Evolutionary conservation across 2,888 invertebrate species (phyloP).

Genomic region (Archaeoteleia sp.): DNA sequence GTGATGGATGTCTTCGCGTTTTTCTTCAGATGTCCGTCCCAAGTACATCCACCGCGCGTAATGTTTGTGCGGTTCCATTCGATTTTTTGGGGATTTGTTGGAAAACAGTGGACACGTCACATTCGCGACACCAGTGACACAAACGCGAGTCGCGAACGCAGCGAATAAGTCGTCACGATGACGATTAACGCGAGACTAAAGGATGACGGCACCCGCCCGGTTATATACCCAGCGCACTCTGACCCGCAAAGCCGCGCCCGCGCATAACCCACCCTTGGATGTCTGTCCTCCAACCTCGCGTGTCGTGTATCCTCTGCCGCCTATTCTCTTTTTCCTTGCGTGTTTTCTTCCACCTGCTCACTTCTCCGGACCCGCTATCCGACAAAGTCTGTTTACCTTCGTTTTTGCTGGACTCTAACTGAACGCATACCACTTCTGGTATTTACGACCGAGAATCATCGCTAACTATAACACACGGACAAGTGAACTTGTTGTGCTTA

Average conservation of each 20-base stretch:
- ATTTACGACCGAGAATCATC: conserved; percentile 18
- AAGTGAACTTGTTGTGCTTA: too few relatives aligned
- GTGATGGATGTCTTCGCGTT: too few relatives aligned
- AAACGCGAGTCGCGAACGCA: not conserved
- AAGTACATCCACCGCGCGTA: too few relatives aligned
- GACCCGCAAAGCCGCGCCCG: conserved; percentile 73
- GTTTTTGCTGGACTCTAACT: conserved; percentile 34
- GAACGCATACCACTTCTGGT: conserved; percentile 8
- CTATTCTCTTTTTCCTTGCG: conserved; percentile 48
- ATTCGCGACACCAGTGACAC: not conserved
- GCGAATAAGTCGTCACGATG: conserved; percentile 58
- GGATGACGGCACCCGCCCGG: conserved; percentile 72
- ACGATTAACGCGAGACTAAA: conserved; percentile 71
- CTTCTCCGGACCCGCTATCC: conserved; percentile 37
- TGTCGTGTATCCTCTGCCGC: conserved; percentile 50
- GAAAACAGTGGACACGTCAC: too few relatives aligned
- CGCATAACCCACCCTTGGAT: conserved; percentile 65
- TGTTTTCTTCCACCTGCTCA: conserved; percentile 42
- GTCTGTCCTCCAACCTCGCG: conserved; percentile 55
- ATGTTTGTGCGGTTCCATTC: too few relatives aligned
- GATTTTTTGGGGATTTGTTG: too few relatives aligned
- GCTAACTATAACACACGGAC: conserved; percentile 4
- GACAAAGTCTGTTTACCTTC: conserved; percentile 17
- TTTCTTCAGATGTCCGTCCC: too few relatives aligned
- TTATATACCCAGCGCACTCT: conserved; percentile 73